phyloP scores from a whole-genome alignment of 1,140 invertebrate genomes.

The Temnothorax curvispinosus region DNA sequence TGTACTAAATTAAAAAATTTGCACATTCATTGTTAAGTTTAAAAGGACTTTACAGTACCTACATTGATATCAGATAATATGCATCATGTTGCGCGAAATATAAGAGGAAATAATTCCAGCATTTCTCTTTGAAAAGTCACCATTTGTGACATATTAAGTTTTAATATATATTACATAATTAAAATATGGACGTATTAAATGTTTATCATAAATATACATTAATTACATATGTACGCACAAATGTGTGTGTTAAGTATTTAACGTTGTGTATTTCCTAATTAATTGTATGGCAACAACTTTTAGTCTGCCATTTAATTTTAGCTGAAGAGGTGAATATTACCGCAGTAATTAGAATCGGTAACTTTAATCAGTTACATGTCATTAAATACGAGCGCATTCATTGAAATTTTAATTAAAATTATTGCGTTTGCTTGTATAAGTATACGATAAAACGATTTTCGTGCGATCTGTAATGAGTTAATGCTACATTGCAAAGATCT shows the following conservation, averaged over 20 bases:
- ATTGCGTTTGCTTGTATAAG: not conserved
- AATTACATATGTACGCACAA: not conserved
- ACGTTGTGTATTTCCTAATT: not conserved
- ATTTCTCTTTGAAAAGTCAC: conserved; percentile 36
- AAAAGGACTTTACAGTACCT: not conserved
- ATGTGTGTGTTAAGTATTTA: not conserved
- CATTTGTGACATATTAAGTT: conserved; percentile 19
- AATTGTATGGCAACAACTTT: not conserved
- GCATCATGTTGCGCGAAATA: not conserved
- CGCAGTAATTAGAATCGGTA: not conserved
- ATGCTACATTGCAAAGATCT: conserved; percentile 2
- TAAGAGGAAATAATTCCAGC: conserved; percentile 21
- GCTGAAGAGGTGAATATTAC: not conserved
- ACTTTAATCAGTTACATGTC: not conserved
- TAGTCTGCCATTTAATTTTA: conserved; percentile 8
- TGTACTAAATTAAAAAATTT: conserved; percentile 11
- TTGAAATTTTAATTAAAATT: conserved; percentile 1
- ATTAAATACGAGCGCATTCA: not conserved
- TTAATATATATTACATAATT: conserved; percentile 15
- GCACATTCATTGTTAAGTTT: conserved; percentile 29
- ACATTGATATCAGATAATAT: conserved; percentile 19
- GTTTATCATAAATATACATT: not conserved
- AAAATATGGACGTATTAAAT: not conserved
- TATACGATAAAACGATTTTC: not conserved
- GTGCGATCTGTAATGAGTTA: not conserved